Percentiles rank a stretch among this genome's conserved stretches.
phyloP scores from a whole-genome alignment of 2,797 vertebrate genomes.

The Acipenser oxyrinchus region DNA sequence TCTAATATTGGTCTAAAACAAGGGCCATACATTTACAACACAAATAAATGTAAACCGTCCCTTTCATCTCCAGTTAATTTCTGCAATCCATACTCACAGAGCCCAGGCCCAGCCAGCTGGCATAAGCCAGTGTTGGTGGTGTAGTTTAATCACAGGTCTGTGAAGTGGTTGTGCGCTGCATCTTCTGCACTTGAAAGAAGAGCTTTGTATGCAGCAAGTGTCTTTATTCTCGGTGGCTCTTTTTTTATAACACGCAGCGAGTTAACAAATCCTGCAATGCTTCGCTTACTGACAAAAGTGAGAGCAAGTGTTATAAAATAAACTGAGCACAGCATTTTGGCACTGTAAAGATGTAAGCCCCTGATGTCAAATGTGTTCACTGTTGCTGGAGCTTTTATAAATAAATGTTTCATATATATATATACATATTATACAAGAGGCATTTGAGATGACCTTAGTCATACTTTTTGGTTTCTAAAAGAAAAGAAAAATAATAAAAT shows the following conservation, averaged over 20 bases:
- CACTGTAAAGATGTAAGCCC: neutral
- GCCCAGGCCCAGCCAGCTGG: slow-evolving; percentile 1
- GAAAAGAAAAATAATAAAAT: too few species aligned
- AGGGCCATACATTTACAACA: too few species aligned
- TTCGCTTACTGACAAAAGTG: neutral
- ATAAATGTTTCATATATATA: too few species aligned
- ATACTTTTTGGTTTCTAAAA: too few species aligned
- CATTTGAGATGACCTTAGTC: too few species aligned
- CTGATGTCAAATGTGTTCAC: too few species aligned
- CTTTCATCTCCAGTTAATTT: slow-evolving; percentile 7
- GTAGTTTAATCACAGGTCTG: slow-evolving; percentile 1
- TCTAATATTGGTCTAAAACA: too few species aligned
- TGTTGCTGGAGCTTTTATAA: too few species aligned
- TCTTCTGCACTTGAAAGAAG: neutral
- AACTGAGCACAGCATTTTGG: neutral
- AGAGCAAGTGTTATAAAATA: neutral
- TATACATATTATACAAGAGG: too few species aligned
- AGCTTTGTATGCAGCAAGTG: slow-evolving; percentile 2
- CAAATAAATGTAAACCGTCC: neutral
- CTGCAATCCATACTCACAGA: slow-evolving; percentile 5
- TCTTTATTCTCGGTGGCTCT: neutral
- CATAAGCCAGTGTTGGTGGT: neutral
- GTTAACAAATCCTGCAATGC: neutral
- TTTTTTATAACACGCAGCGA: too few species aligned
- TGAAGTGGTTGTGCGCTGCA: slow-evolving; percentile 2